Conservation (phyloP, 2,888 invertebrate species). For the Tiphia femorata region DNA sequence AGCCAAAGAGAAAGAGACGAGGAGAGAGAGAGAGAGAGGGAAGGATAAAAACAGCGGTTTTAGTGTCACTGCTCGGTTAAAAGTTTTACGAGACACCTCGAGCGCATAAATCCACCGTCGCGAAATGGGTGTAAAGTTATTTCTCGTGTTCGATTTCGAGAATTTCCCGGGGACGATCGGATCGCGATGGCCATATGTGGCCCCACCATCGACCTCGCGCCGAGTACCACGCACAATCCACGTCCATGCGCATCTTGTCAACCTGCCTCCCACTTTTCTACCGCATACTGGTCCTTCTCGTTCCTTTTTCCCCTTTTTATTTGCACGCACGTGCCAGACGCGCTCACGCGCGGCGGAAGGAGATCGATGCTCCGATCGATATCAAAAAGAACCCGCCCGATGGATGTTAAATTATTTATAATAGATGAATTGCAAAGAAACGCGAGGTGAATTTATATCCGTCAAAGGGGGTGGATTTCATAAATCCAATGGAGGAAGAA, state of each 20-base stretch:
- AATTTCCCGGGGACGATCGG: conserved; percentile 7
- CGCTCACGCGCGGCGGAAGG: too few species aligned
- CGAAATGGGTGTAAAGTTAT: conserved; percentile 32
- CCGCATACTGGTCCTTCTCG: too few species aligned
- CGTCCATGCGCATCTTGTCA: conserved; percentile 8
- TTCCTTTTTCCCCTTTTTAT: conserved; percentile 3
- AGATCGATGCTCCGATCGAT: background rate
- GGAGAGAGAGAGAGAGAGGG: background rate
- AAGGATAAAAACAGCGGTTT: background rate
- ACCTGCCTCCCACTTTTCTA: background rate
- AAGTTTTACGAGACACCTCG: conserved; percentile 34
- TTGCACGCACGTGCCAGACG: background rate
- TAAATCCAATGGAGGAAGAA: too few species aligned
- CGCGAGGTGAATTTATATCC: too few species aligned
- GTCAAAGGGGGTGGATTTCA: too few species aligned
- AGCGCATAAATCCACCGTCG: conserved; percentile 27
- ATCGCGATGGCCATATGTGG: conserved; percentile 21
- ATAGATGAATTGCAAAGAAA: too few species aligned
- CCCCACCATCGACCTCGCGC: background rate
- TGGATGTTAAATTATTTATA: too few species aligned
- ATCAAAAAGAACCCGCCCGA: too few species aligned
- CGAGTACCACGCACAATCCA: background rate
- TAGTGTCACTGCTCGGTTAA: conserved; percentile 10
- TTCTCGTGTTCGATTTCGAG: conserved; percentile 31
- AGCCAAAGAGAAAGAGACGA: background rate